These are phyloP conservation scores for Bemisia tabaci DNA, from an alignment of 1,140 invertebrate genomes.

Conservation along the genomic window DNA sequence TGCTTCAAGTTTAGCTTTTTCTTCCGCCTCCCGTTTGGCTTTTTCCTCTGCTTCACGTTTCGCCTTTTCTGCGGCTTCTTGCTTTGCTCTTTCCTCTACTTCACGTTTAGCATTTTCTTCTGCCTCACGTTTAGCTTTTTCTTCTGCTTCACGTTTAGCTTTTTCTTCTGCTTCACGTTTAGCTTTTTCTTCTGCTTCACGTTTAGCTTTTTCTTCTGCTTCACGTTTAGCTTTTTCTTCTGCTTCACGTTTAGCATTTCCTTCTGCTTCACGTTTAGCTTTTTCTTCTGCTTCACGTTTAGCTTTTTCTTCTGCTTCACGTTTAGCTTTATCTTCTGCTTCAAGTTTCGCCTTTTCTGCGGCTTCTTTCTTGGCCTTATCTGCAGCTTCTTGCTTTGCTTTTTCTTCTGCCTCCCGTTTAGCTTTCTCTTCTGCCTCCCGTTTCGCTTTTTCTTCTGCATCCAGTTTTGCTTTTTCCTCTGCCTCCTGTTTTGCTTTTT, in stretches of 20 bases:
- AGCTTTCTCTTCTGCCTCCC: conserved; percentile 8
- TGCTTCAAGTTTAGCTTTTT: conserved; percentile 22
- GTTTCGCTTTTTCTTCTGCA: conserved; percentile 16
- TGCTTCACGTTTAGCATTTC: conserved; percentile 16
- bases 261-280: conserved; percentile 15
- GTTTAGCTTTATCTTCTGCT: conserved; percentile 4
- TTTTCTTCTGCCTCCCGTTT: background rate
- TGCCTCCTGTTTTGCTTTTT: conserved; percentile 16
- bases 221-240: background rate
- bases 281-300: conserved; percentile 19
- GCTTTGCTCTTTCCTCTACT: conserved; percentile 21
- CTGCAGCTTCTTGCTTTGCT: conserved; percentile 17
- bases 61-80: conserved; percentile 13
- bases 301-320: conserved; percentile 4
- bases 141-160: conserved; percentile 19
- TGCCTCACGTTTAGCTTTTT: conserved; percentile 15
- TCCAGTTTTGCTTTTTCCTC: conserved; percentile 18
- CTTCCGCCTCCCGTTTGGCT: conserved; percentile 16
- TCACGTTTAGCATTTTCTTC: conserved; percentile 21
- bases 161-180: conserved; percentile 19
- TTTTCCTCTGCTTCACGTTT: conserved; percentile 16
- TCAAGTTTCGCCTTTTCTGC: conserved; percentile 16
- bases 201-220: conserved; percentile 10
- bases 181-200: conserved; percentile 19
- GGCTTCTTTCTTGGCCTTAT: conserved; percentile 18